Evolutionary conservation across 2,797 vertebrate species (phyloP).

Genomic region (Synanceia verrucosa): DNA sequence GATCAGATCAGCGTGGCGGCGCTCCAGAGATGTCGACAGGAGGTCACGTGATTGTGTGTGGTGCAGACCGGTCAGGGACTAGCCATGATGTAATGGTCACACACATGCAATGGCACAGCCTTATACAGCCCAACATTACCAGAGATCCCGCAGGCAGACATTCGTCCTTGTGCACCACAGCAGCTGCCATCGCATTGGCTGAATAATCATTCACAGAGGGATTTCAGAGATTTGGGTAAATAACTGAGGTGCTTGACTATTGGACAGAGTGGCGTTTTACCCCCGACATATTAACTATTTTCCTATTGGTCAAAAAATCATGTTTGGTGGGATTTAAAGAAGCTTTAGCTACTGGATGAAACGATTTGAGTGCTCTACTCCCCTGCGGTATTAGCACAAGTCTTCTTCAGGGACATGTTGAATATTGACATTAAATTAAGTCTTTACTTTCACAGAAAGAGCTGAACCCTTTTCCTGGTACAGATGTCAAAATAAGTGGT

Average conservation of each 20-base stretch:
- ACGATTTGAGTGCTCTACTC: conserved; percentile 61
- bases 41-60: conserved; percentile 61
- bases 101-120: conserved; percentile 49
- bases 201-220: conserved; percentile 64
- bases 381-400: conserved; percentile 58
- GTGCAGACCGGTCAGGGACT: conserved; percentile 34
- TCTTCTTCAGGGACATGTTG: conserved; percentile 60
- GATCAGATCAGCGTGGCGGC: conserved; percentile 53
- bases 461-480: conserved; percentile 36
- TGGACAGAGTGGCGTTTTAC: conserved; percentile 56
- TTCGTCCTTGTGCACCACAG: conserved; percentile 55
- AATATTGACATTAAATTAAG: conserved; percentile 58
- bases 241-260: conserved; percentile 58
- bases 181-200: conserved; percentile 61
- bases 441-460: conserved; percentile 62
- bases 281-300: conserved; percentile 59
- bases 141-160: conserved; percentile 34
- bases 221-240: conserved; percentile 76
- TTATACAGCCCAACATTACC: conserved; percentile 37
- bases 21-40: conserved; percentile 47
- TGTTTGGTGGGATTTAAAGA: conserved; percentile 74
- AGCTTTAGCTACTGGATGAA: conserved; percentile 74
- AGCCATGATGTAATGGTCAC: conserved; percentile 70
- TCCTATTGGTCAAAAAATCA: conserved; percentile 68
- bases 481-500: conserved; percentile 46